These are phyloP conservation scores for Prunella himalayana DNA, from an alignment of 2,113 vertebrate genomes.

Conservation along the genomic window DNA sequence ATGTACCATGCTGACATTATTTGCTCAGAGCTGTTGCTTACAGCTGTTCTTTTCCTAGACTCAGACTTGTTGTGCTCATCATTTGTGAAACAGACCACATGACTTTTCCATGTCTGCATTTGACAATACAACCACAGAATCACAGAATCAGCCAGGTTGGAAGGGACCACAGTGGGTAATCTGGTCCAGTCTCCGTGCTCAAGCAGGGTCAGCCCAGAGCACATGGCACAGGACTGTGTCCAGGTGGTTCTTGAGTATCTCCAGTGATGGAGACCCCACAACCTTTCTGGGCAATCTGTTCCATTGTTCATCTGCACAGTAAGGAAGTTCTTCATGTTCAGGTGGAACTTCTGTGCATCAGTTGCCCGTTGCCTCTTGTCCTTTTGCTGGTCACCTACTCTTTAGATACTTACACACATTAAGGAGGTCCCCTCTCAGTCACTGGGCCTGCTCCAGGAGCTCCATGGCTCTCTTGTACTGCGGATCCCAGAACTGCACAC, in stretches of 20 bases:
- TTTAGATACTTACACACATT: not conserved
- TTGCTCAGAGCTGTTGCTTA: not conserved
- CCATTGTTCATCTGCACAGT: not conserved
- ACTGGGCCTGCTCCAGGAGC: not conserved
- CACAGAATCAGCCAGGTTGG: not conserved
- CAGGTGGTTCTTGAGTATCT: not conserved
- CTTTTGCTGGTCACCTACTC: not conserved
- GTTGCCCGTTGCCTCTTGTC: not conserved
- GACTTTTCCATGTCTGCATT: not conserved
- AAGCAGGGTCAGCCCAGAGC: rapidly evolving
- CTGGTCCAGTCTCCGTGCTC: not conserved
- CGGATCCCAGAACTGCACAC: not conserved
- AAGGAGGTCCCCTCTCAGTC: not conserved
- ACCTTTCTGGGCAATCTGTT: not conserved
- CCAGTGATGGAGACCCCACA: not conserved
- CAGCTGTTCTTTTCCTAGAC: not conserved
- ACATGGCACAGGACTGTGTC: too few species aligned
- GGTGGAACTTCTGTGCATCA: not conserved
- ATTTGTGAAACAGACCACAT: not conserved
- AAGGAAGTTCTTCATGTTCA: not conserved
- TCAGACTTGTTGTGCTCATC: not conserved
- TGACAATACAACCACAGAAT: not conserved
- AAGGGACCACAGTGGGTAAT: not conserved
- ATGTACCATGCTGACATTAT: not conserved
- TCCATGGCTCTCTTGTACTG: not conserved